Conservation (phyloP, 2,797 vertebrate genomes). For the Hemitrygon akajei region DNA sequence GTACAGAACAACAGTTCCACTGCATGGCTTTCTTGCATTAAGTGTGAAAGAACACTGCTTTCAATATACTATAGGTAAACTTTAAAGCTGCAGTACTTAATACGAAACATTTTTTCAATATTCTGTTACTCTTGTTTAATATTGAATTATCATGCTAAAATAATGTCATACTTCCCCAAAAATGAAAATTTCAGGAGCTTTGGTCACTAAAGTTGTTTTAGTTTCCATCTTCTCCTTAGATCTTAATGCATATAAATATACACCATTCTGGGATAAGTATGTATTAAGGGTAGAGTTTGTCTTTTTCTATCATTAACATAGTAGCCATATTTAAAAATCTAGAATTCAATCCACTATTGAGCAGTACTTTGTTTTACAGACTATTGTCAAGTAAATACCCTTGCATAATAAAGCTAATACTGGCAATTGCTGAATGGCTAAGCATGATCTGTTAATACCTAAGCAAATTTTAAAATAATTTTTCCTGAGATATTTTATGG, state of each 20-base stretch:
- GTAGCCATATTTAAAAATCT: background rate
- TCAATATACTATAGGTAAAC: background rate
- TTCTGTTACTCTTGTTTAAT: background rate
- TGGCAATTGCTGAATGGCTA: background rate
- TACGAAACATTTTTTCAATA: background rate
- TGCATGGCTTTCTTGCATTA: conserved; percentile 30
- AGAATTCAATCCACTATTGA: background rate
- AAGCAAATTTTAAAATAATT: background rate
- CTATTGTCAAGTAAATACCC: background rate
- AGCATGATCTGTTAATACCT: background rate
- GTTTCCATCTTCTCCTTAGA: background rate
- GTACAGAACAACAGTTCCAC: conserved; percentile 21
- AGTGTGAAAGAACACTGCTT: conserved; percentile 26
- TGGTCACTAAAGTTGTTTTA: background rate
- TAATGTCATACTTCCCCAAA: background rate
- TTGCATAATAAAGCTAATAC: background rate
- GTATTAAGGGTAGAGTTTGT: background rate
- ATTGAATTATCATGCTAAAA: background rate
- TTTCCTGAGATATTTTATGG: background rate
- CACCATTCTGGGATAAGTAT: background rate
- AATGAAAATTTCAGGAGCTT: background rate
- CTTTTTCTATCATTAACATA: background rate
- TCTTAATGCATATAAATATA: background rate
- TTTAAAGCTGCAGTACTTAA: conserved; percentile 28
- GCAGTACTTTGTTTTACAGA: background rate